Evolutionary conservation across 2,113 vertebrate species (phyloP).

Genomic region (Serinus canaria): DNA sequence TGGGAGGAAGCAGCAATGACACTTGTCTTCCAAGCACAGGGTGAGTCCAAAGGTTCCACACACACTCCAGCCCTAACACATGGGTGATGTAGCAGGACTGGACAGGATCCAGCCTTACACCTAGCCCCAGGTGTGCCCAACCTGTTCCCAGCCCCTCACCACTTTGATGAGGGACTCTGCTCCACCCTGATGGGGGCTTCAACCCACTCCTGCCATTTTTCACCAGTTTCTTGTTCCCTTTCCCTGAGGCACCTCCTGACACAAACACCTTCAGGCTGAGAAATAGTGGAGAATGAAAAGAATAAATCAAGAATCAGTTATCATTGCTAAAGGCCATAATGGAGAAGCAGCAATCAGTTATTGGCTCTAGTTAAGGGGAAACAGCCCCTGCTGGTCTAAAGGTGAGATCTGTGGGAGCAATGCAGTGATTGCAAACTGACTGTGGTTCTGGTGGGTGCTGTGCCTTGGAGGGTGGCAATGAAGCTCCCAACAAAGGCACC

Average conservation of each 20-base stretch:
- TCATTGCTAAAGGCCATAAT: neutral
- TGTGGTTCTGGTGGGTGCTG: neutral
- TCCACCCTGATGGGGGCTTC: neutral
- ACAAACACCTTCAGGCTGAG: neutral
- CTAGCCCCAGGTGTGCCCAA: accelerated
- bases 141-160: neutral
- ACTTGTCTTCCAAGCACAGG: neutral
- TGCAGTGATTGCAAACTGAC: neutral
- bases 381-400: neutral
- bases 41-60: neutral
- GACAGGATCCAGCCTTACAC: neutral
- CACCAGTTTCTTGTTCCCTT: neutral
- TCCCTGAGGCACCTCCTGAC: neutral
- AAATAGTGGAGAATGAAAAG: neutral
- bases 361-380: neutral
- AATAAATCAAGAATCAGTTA: neutral
- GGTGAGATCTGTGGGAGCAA: neutral
- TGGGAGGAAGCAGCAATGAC: neutral
- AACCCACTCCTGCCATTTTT: neutral
- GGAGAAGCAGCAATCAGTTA: neutral
- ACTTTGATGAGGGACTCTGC: neutral
- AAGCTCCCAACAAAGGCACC: neutral
- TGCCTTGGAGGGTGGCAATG: neutral
- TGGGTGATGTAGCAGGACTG: neutral
- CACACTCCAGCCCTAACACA: neutral